A percentile compares a stretch with the other conserved stretches of the same genome.
These are phyloP conservation scores for Alligator mississippiensis DNA, from an alignment of 2,113 vertebrate species.

Conservation along the genomic window DNA sequence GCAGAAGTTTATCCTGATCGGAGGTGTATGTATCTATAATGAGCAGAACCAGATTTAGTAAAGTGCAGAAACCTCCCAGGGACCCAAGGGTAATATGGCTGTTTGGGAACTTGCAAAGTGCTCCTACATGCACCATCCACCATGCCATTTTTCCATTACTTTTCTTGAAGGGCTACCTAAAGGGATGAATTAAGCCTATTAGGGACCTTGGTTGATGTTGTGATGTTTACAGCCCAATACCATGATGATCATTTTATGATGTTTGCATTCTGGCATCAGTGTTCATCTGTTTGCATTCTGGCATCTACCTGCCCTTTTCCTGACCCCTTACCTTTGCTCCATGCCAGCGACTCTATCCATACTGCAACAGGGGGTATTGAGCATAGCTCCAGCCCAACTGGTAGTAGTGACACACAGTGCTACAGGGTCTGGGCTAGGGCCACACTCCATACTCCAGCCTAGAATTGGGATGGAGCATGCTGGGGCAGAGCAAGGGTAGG, in stretches of 20 bases:
- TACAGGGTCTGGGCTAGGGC: too few relatives aligned
- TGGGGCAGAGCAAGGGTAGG: too few relatives aligned
- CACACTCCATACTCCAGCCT: too few relatives aligned
- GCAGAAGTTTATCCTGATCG: conserved; percentile 55
- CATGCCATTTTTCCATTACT: not conserved
- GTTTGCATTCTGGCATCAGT: conserved; percentile 66
- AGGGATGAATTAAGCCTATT: conserved; percentile 52
- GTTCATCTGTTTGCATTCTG: conserved; percentile 22
- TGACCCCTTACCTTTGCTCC: too few relatives aligned
- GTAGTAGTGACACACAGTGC: too few relatives aligned
- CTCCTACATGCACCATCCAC: not conserved
- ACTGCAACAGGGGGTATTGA: too few relatives aligned
- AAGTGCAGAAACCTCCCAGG: conserved; percentile 6
- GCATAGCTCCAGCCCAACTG: too few relatives aligned
- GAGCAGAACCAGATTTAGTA: conserved; percentile 38
- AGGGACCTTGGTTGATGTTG: conserved; percentile 23
- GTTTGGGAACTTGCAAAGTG: not conserved
- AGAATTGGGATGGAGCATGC: too few relatives aligned
- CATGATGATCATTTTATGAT: conserved; percentile 66
- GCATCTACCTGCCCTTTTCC: too few relatives aligned
- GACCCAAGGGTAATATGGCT: not conserved
- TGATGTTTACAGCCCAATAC: conserved; percentile 63
- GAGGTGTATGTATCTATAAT: conserved; percentile 43
- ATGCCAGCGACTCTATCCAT: too few relatives aligned
- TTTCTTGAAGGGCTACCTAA: conserved; percentile 57